Base-by-base conservation (phyloP, 2,797 vertebrate species). In the Thalassophryne amazonica region DNA sequence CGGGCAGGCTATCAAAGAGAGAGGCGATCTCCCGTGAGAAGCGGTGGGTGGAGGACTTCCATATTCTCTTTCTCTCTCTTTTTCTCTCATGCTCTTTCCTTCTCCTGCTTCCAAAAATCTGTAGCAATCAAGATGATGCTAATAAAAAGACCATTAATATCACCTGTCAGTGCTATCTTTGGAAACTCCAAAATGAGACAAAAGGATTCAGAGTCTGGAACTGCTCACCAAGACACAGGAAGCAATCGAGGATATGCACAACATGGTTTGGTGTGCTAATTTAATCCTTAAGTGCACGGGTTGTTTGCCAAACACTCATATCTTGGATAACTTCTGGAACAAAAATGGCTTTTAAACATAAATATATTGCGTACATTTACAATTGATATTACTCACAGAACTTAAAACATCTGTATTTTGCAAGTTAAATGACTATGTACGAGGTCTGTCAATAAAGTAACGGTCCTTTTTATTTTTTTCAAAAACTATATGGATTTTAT, bases 1-100 rank as follows among this genome's bases (percentile, higher is more conserved):
- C 58, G 86, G 91, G 91, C 89, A 91, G 70, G 69, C 81, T 89
- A 90, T 92, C 91, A 92, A 92, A 92, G 89, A 76, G 74, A 86
- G 76, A 77, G 64, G 77, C 86, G 66, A 88, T 89, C 85, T 91
- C 88, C 86, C 86, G 83, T 74, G 86, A 88, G 85, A 80, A 80
- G 77, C 63, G 63, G 88, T 88, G 87, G 88, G 89, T 67, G 86
- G 86, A 87, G 72, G 60, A 81, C 80, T 84, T 85, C 78, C 84
- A 85, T 81, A 79, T 78, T 79, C 72, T 66, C 55, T 64, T 50
- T 54, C 42, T 53, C 18, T 53, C 15, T 41, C 5, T 42, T 22
- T 40, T 10, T 55, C 29, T 53, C 41, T 54, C 54, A 38, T 6
- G 33, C 63, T 65, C 60, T 46, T 65, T 70, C 50, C 50, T 39